These are phyloP conservation scores for Pristis pectinata DNA, from an alignment of 2,797 vertebrate genomes.

Conservation along the genomic window DNA sequence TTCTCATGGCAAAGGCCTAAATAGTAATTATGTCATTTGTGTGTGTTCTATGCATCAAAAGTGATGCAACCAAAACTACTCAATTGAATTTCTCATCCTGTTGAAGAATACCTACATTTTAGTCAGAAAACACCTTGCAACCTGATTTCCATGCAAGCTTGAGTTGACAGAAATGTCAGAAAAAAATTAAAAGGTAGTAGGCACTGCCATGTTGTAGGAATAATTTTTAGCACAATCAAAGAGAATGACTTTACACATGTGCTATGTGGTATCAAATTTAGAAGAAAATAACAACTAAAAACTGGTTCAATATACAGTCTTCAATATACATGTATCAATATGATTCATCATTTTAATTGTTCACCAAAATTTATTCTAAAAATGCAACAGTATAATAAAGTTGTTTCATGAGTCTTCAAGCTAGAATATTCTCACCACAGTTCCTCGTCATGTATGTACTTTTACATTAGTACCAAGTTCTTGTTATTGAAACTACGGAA, in stretches of 20 bases:
- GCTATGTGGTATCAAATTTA: neutral
- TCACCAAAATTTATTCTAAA: neutral
- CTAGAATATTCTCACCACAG: neutral
- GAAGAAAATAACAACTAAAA: neutral
- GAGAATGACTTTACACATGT: neutral
- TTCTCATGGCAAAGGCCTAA: too few relatives aligned
- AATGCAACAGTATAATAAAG: neutral
- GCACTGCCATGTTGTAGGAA: neutral
- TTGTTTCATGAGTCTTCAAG: slow-evolving; percentile 1
- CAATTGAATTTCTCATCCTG: too few relatives aligned
- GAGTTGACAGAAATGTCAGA: neutral
- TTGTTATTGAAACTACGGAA: neutral
- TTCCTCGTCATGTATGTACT: neutral
- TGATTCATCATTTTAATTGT: neutral
- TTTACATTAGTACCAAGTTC: neutral
- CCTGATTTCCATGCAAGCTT: too few relatives aligned
- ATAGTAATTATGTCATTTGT: too few relatives aligned
- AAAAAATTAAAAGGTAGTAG: neutral
- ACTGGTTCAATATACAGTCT: neutral
- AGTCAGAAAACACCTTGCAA: too few relatives aligned
- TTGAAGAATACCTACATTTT: too few relatives aligned
- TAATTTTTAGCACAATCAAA: neutral
- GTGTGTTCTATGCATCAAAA: too few relatives aligned
- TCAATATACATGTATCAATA: neutral
- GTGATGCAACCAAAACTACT: too few relatives aligned